Percentiles rank a stretch among this genome's conserved stretches.
These are phyloP conservation scores for Amphipyra tragopoginis DNA, from an alignment of 2,888 invertebrate genomes.

Conservation along the genomic window DNA sequence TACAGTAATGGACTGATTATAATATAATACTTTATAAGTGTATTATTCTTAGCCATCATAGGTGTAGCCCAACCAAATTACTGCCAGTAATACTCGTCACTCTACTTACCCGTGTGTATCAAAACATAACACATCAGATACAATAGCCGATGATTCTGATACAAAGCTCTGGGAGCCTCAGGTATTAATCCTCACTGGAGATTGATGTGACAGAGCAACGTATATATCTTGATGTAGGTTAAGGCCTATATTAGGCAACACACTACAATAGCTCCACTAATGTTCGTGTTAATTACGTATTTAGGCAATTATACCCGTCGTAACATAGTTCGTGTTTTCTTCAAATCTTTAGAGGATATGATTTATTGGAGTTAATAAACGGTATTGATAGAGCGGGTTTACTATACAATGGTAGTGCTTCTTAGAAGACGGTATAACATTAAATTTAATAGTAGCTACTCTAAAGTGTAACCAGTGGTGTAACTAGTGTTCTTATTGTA, in stretches of 20 bases:
- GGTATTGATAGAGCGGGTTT: conserved; percentile 26
- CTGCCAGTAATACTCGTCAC: conserved; percentile 10
- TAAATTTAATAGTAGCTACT: conserved; percentile 11
- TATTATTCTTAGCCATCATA: too few species aligned
- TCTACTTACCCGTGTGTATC: conserved; percentile 63
- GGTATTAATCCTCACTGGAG: conserved; percentile 81
- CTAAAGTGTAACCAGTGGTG: background rate
- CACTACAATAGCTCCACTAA: conserved; percentile 67
- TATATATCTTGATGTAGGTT: conserved; percentile 75
- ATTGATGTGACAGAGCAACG: conserved; percentile 83
- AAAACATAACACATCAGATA: conserved; percentile 69
- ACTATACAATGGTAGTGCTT: conserved; percentile 11
- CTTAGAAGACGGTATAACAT: conserved; percentile 1
- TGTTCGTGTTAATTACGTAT: conserved; percentile 62
- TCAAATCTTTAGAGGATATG: conserved; percentile 5
- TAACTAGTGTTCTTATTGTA: background rate
- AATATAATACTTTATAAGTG: too few species aligned
- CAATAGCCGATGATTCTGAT: conserved; percentile 82
- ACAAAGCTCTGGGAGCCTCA: conserved; percentile 77
- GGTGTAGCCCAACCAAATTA: too few species aligned
- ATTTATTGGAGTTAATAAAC: conserved; percentile 33
- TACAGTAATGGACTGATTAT: too few species aligned
- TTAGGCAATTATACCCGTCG: conserved; percentile 51
- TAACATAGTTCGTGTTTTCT: conserved; percentile 10
- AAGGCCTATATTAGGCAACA: conserved; percentile 68